These are phyloP conservation scores for Pogonognathellus flavescens DNA, from an alignment of 1,140 invertebrate genomes.

Conservation along the genomic window DNA sequence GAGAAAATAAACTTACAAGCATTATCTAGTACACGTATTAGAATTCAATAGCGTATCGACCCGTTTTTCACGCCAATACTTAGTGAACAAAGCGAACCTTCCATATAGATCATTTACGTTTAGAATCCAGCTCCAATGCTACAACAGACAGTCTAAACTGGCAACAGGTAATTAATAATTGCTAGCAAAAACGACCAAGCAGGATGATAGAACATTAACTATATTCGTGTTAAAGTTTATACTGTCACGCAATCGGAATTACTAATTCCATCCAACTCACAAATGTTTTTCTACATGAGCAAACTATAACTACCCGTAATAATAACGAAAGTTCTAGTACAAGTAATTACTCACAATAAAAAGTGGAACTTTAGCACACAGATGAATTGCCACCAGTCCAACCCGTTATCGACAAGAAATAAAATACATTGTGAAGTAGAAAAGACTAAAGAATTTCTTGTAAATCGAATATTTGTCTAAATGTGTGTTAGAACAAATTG, in stretches of 20 bases:
- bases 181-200: not conserved
- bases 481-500: too few relatives aligned
- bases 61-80: not conserved
- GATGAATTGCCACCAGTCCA: too few relatives aligned
- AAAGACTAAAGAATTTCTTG: too few relatives aligned
- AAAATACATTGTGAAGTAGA: too few relatives aligned
- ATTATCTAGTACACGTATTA: not conserved
- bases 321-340: not conserved
- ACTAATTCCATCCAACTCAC: not conserved
- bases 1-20: too few relatives aligned
- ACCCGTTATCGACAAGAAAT: too few relatives aligned
- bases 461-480: too few relatives aligned
- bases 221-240: not conserved
- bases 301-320: not conserved
- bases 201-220: too few relatives aligned
- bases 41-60: constrained; percentile 2
- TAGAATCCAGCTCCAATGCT: not conserved
- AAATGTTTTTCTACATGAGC: not conserved
- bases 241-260: not conserved
- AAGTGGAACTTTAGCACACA: not conserved
- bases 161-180: constrained; percentile 47
- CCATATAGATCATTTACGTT: not conserved
- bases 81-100: not conserved
- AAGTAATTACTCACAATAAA: not conserved
- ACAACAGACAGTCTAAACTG: not conserved